Base-by-base conservation (phyloP, 2,797 vertebrate species). In the Distichodus sexfasciatus region DNA sequence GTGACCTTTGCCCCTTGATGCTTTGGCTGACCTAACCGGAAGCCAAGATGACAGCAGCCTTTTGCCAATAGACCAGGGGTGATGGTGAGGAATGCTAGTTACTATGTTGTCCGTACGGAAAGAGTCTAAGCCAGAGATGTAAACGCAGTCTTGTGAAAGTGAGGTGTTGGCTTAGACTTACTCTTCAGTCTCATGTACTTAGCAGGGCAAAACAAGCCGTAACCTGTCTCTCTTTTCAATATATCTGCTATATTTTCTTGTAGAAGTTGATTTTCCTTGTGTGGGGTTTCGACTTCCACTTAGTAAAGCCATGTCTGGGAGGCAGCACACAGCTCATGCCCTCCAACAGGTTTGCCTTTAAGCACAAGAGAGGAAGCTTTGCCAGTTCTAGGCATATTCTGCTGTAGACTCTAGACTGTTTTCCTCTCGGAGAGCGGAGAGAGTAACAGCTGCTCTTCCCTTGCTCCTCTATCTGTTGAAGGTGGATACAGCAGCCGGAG, bases 21-120 rank as follows among this genome's bases (percentile, higher is more conserved):
- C 96, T 94, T 97, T 99, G 96, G 96, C 96, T 99, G 96, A 99
- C 96, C 95, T 99, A 97, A 98, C 95, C 94, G 94, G 95, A 98
- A 99, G 96, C 96, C 96, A 98, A 98, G 96, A 99, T 92, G 96
- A 99, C 96, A 95, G 91, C 96, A 96, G 92, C 96, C 96, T 97
- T 95, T 98, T 98, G 93, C 95, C 95, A 98, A 98, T 99, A 99
- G 96, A 96, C 96, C 96, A 96, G 96, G 51, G 96, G 96, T 57
- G 66, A 55, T 68, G 66, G 66, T 69, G 66, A 98, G 96, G 95
- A 98, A 96, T 95, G 93, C 93, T 92, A 94, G 90, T 92, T 91
- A 91, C 79, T 90, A 90, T 92, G 87, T 92, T 91, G 57, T 69
- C 67, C 44, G 43, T 69, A 61, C 61, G 67, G 67, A 69, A 61